A percentile compares a stretch with the other conserved stretches of the same genome.
Conservation (phyloP, 2,797 vertebrate genomes). For the Myotis pilosus region DNA sequence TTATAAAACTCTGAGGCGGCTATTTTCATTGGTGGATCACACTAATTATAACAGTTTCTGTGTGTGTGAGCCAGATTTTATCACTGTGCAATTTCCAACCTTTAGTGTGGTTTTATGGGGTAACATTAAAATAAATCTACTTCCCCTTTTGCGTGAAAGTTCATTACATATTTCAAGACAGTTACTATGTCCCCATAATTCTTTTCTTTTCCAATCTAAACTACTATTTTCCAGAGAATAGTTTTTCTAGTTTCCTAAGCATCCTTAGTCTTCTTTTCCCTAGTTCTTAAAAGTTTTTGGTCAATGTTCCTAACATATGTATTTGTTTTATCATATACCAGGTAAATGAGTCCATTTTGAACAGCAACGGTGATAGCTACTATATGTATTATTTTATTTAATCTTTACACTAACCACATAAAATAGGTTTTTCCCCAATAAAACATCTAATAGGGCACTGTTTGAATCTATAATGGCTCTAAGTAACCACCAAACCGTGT, state of each 20-base stretch:
- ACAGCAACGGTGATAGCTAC: not conserved
- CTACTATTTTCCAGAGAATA: not conserved
- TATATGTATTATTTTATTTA: not conserved
- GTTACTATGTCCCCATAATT: constrained; percentile 24
- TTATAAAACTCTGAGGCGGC: not conserved
- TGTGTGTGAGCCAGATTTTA: constrained; percentile 39
- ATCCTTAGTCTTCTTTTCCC: not conserved
- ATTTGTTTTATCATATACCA: not conserved
- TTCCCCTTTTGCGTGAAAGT: constrained; percentile 56
- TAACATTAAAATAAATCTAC: constrained; percentile 68
- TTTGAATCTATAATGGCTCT: not conserved
- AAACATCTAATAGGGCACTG: not conserved
- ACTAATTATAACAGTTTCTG: constrained; percentile 44
- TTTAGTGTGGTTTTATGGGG: constrained; percentile 62
- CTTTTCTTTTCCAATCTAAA: constrained; percentile 43
- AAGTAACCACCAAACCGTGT: not conserved
- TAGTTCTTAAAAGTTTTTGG: not conserved
- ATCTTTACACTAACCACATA: not conserved
- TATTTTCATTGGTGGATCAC: constrained; percentile 35
- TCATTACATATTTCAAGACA: constrained; percentile 61
- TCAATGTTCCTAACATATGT: not conserved
- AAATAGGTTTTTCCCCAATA: not conserved
- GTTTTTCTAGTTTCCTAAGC: not conserved
- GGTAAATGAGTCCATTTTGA: not conserved
- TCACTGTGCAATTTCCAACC: constrained; percentile 39